phyloP scores from a whole-genome alignment of 1,140 invertebrate species.

The Coboldia fuscipes region DNA sequence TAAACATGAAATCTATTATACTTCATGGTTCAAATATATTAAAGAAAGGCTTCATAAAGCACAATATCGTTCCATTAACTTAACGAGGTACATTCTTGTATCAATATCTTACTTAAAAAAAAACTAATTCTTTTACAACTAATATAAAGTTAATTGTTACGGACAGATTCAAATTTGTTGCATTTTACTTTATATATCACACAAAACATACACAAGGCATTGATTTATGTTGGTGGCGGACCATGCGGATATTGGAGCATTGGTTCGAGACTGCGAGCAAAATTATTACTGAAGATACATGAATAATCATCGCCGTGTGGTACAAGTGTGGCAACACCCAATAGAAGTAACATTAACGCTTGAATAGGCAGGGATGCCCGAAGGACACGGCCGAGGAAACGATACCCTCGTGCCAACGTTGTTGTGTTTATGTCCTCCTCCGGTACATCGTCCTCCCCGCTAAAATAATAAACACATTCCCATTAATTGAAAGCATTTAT shows the following conservation, averaged over 20 bases:
- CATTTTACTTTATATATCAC: no score
- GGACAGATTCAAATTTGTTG: no score
- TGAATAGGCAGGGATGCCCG: conserved; percentile 79
- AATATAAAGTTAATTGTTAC: no score
- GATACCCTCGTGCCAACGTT: conserved; percentile 46
- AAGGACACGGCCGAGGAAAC: conserved; percentile 68
- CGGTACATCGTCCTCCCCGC: conserved; percentile 27
- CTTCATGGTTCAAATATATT: no score
- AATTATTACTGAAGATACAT: conserved; percentile 58
- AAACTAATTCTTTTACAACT: no score
- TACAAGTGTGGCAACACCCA: conserved; percentile 71
- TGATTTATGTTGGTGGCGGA: conserved; percentile 57
- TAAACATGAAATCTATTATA: no score
- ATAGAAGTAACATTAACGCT: conserved; percentile 65
- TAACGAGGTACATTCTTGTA: no score
- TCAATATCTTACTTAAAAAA: no score
- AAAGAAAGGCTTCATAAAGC: no score
- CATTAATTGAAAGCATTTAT: not conserved
- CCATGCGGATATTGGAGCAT: conserved; percentile 73
- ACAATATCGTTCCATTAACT: no score
- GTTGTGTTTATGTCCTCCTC: conserved; percentile 34
- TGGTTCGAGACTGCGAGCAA: conserved; percentile 58
- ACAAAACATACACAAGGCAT: no score
- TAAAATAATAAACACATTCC: no score
- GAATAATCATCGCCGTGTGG: conserved; percentile 70